A percentile compares a stretch with the other conserved stretches of the same genome.
Conservation (phyloP, 2,113 vertebrate genomes). For the Ailuropoda melanoleuca region DNA sequence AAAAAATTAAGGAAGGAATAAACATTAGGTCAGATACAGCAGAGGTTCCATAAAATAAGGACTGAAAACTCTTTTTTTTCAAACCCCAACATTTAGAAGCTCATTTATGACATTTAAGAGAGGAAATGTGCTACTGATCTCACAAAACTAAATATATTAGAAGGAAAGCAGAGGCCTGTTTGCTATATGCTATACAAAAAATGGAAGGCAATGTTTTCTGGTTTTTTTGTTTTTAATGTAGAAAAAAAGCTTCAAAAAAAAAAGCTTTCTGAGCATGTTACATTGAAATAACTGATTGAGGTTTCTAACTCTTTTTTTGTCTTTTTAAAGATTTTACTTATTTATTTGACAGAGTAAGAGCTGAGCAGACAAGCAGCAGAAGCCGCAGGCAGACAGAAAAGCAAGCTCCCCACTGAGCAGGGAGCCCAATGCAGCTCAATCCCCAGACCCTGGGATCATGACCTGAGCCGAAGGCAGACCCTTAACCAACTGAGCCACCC, state of each 20-base stretch:
- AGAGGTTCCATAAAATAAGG: background rate
- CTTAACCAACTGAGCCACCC: background rate
- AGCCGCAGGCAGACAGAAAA: background rate
- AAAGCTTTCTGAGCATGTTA: background rate
- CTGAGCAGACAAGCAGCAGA: accelerated
- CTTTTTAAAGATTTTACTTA: background rate
- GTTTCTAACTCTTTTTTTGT: background rate
- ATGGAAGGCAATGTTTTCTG: background rate
- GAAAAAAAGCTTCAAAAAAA: background rate
- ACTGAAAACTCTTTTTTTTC: background rate
- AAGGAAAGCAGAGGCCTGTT: background rate
- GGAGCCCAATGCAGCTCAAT: background rate
- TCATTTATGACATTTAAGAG: background rate
- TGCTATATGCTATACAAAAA: background rate
- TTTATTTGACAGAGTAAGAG: background rate
- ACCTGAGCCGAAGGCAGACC: background rate
- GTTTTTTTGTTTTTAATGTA: background rate
- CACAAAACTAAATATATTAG: background rate
- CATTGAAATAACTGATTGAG: background rate
- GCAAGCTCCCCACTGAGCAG: background rate
- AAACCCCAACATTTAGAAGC: background rate
- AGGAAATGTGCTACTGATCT: background rate
- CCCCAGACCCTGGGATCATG: background rate
- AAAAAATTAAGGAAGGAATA: background rate
- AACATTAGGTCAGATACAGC: background rate